phyloP scores from a whole-genome alignment of 2,113 vertebrate species.

The Peromyscus californicus region DNA sequence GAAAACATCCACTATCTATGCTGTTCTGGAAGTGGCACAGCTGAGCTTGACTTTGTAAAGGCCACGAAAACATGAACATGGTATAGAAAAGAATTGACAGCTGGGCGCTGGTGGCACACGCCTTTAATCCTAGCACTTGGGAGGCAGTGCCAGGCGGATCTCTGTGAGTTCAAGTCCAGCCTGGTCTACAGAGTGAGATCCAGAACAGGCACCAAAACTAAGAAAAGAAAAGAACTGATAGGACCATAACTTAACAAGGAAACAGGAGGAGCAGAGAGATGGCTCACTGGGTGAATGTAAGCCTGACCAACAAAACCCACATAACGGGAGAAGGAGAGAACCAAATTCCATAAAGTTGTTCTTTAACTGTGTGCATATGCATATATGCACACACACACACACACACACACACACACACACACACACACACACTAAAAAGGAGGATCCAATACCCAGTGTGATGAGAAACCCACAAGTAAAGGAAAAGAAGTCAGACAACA shows the following conservation, averaged over 20 bases:
- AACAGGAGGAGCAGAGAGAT: not conserved
- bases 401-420: too few relatives aligned
- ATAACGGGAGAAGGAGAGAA: not conserved
- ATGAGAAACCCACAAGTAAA: not conserved
- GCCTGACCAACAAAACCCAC: not conserved
- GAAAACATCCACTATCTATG: not conserved
- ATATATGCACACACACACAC: not conserved
- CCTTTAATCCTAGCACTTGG: too few relatives aligned
- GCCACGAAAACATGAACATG: conserved; percentile 22
- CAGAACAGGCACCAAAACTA: too few relatives aligned
- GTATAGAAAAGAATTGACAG: conserved; percentile 15
- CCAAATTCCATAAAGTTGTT: not conserved
- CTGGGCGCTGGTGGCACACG: too few relatives aligned
- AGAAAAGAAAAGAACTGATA: not conserved
- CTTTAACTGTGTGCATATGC: not conserved
- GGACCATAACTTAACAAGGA: conserved; percentile 1
- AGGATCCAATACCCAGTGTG: not conserved
- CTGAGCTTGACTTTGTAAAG: not conserved
- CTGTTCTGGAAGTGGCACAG: not conserved
- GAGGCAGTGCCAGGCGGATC: too few relatives aligned
- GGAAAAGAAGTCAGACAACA: not conserved
- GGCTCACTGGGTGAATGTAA: not conserved
- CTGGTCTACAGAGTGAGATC: too few relatives aligned
- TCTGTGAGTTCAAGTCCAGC: too few relatives aligned
- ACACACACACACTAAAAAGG: not conserved